Percentiles rank a stretch among this genome's conserved stretches.
phyloP scores from a whole-genome alignment of 2,797 vertebrate genomes.

The Hydrocynus forskahlii region DNA sequence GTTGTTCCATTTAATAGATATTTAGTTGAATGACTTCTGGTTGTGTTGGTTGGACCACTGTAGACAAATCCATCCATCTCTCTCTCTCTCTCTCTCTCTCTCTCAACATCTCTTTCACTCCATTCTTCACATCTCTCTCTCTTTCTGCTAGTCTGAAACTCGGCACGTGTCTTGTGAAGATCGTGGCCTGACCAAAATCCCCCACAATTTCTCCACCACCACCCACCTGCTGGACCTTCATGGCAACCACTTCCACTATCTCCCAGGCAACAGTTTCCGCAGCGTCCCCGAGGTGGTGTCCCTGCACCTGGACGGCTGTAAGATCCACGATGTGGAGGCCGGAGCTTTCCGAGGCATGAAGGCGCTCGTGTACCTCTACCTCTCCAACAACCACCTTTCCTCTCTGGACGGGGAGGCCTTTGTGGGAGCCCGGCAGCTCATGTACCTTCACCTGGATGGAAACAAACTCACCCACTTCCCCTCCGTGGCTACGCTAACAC shows the following conservation, averaged over 20 bases:
- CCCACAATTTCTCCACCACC: conserved; percentile 79
- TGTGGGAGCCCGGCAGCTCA: conserved; percentile 75
- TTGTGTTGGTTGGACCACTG: too few relatives aligned
- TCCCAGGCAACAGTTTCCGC: conserved; percentile 79
- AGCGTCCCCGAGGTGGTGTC: conserved; percentile 79
- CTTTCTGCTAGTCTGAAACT: conserved; percentile 62
- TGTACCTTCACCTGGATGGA: conserved; percentile 87
- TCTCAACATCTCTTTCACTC: conserved; percentile 14
- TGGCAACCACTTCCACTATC: conserved; percentile 77
- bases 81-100: neutral
- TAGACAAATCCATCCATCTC: too few relatives aligned
- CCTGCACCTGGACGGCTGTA: conserved; percentile 87
- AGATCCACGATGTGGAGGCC: conserved; percentile 73
- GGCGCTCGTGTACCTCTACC: conserved; percentile 87
- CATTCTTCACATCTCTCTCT: conserved; percentile 6
- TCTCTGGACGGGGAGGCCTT: conserved; percentile 75
- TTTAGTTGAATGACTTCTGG: too few relatives aligned
- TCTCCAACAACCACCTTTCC: conserved; percentile 84
- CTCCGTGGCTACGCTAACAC: conserved; percentile 64
- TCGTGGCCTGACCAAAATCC: conserved; percentile 78
- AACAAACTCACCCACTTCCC: conserved; percentile 82
- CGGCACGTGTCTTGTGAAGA: conserved; percentile 82
- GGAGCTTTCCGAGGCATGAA: conserved; percentile 82
- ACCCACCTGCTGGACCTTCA: conserved; percentile 85
- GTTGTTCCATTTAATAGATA: too few relatives aligned